A percentile compares a stretch with the other conserved stretches of the same genome.
Conservation (phyloP, 2,888 invertebrate genomes). For the Stegophylla sp. region DNA sequence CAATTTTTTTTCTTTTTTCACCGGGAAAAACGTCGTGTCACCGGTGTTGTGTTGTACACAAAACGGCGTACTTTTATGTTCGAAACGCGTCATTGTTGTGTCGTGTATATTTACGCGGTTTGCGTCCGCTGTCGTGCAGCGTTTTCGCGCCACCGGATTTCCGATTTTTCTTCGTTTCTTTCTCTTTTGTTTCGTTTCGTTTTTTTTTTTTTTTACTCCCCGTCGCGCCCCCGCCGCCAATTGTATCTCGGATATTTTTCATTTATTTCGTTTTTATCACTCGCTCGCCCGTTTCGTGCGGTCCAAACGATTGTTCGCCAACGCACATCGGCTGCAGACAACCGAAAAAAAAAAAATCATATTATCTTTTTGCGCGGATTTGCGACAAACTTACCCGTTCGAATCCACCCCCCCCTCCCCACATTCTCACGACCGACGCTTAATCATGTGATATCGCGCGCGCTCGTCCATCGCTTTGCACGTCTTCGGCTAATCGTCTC, state of each 20-base stretch:
- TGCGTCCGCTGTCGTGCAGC: conserved; percentile 7
- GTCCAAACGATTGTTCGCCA: neutral
- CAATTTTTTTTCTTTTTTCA: conserved; percentile 13
- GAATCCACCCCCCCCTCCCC: too few relatives aligned
- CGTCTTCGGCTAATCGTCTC: too few relatives aligned
- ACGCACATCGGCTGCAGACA: neutral
- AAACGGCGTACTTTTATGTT: conserved; percentile 19
- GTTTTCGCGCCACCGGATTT: conserved; percentile 51
- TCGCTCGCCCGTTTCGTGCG: neutral
- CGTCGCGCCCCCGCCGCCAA: neutral
- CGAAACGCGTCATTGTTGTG: conserved; percentile 38
- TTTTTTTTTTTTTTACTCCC: too few relatives aligned
- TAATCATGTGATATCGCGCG: too few relatives aligned
- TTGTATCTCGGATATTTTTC: conserved; percentile 8
- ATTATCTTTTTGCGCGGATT: neutral
- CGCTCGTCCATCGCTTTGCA: too few relatives aligned
- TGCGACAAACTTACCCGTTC: neutral
- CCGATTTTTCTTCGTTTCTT: conserved; percentile 24
- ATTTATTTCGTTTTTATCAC: conserved; percentile 15
- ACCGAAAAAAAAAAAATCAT: neutral
- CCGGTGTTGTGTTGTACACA: too few relatives aligned
- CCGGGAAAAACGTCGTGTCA: neutral
- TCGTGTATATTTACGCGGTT: conserved; percentile 24
- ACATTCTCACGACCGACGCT: too few relatives aligned
- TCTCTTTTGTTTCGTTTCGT: conserved; percentile 2